phyloP scores from a whole-genome alignment of 2,797 vertebrate species.

The Hemibagrus guttatus region DNA sequence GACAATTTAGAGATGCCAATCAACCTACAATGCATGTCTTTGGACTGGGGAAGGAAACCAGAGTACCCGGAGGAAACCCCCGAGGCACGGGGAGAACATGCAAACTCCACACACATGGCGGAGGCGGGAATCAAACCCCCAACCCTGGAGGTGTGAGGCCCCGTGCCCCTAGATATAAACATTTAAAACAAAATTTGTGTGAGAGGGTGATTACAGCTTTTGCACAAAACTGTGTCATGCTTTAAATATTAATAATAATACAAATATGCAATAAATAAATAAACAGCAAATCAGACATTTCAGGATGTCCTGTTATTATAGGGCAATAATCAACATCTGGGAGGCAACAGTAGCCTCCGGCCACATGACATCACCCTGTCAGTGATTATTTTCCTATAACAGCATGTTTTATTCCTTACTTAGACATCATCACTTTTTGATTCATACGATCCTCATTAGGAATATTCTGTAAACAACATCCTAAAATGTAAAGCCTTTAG shows the following conservation, averaged over 20 bases:
- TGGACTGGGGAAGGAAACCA: too few relatives aligned
- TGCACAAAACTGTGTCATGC: background rate
- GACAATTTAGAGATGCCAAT: too few relatives aligned
- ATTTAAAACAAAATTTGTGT: too few relatives aligned
- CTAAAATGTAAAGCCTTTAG: background rate
- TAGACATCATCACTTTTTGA: background rate
- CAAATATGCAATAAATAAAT: too few relatives aligned
- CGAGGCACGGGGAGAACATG: too few relatives aligned
- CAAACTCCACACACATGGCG: too few relatives aligned
- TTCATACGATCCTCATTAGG: background rate
- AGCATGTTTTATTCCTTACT: background rate
- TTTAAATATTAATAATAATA: background rate
- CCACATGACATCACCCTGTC: background rate
- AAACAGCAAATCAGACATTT: background rate
- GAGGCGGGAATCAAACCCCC: too few relatives aligned
- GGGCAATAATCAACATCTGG: background rate
- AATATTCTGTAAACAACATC: background rate
- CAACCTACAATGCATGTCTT: too few relatives aligned
- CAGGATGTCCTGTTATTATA: background rate
- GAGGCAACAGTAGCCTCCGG: background rate
- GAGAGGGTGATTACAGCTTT: too few relatives aligned
- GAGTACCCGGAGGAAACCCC: too few relatives aligned
- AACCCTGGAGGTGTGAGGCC: too few relatives aligned
- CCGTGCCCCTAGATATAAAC: too few relatives aligned
- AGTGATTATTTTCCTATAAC: background rate